phyloP scores from a whole-genome alignment of 1,140 invertebrate species.

The Drosophila biarmipes region DNA sequence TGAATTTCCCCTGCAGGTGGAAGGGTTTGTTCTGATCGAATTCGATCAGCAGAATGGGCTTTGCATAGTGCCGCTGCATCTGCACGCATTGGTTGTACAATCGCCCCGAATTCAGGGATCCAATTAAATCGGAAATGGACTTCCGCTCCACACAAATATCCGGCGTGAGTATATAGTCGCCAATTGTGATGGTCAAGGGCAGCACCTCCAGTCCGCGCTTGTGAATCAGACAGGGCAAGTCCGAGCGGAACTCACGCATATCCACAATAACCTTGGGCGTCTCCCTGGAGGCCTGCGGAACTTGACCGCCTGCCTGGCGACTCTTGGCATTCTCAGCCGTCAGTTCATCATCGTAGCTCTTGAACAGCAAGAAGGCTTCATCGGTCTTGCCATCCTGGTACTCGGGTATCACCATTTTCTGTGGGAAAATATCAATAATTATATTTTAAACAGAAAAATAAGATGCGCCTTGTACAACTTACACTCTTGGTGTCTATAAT shows the following conservation, averaged over 20 bases:
- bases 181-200: constrained; percentile 95
- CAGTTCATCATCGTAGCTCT: constrained; percentile 83
- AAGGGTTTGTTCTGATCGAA: constrained; percentile 98
- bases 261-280: constrained; percentile 94
- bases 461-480: constrained; percentile 66
- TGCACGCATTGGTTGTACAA: constrained; percentile 97
- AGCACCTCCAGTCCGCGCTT: constrained; percentile 96
- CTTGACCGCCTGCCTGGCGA: constrained; percentile 88
- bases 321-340: constrained; percentile 85
- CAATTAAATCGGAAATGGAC: constrained; percentile 98
- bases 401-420: constrained; percentile 96
- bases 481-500: constrained; percentile 96
- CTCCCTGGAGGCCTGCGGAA: constrained; percentile 60
- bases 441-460: not conserved
- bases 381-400: constrained; percentile 95
- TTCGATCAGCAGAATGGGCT: constrained; percentile 97
- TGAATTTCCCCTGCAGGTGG: constrained; percentile 93
- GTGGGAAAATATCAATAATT: not conserved
- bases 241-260: constrained; percentile 98
- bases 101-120: constrained; percentile 96
- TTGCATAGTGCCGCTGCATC: constrained; percentile 94
- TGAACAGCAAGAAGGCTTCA: constrained; percentile 87
- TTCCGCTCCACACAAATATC: constrained; percentile 99
- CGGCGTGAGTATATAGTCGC: constrained; percentile 98
- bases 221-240: constrained; percentile 97